Evolutionary conservation across 2,797 vertebrate species (phyloP).

Genomic region (Columba guinea): DNA sequence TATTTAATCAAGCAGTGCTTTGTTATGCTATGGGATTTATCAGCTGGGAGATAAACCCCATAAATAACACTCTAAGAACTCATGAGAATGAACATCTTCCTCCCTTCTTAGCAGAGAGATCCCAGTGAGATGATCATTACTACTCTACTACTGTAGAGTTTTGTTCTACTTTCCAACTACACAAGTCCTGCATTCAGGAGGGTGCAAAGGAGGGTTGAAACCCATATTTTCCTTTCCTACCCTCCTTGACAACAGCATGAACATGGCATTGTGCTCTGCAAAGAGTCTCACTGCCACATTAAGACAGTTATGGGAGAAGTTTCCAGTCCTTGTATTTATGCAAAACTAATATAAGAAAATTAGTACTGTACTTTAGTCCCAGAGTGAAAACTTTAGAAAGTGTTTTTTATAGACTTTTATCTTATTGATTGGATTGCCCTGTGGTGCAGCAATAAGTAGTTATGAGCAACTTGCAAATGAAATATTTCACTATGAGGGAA

Average conservation of each 20-base stretch:
- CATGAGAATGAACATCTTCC: background rate
- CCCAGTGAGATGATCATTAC: background rate
- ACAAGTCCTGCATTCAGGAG: background rate
- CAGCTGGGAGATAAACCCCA: background rate
- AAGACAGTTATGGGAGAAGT: background rate
- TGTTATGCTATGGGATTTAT: background rate
- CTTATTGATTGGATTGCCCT: background rate
- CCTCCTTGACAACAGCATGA: background rate
- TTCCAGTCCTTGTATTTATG: background rate
- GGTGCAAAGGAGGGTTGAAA: background rate
- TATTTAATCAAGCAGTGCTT: background rate
- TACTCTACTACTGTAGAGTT: rapidly evolving
- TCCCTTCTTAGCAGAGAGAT: background rate
- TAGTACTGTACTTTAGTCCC: background rate
- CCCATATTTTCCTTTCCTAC: background rate
- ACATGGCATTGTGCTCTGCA: background rate
- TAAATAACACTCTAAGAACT: background rate
- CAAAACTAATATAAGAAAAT: background rate
- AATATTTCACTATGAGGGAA: background rate
- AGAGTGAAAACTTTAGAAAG: background rate
- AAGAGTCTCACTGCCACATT: background rate
- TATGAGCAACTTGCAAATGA: background rate
- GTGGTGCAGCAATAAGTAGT: background rate
- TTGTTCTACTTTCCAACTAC: background rate
- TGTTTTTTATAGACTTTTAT: background rate